These are phyloP conservation scores for Anodontia alba DNA, from an alignment of 2,888 invertebrate genomes.

Conservation along the genomic window DNA sequence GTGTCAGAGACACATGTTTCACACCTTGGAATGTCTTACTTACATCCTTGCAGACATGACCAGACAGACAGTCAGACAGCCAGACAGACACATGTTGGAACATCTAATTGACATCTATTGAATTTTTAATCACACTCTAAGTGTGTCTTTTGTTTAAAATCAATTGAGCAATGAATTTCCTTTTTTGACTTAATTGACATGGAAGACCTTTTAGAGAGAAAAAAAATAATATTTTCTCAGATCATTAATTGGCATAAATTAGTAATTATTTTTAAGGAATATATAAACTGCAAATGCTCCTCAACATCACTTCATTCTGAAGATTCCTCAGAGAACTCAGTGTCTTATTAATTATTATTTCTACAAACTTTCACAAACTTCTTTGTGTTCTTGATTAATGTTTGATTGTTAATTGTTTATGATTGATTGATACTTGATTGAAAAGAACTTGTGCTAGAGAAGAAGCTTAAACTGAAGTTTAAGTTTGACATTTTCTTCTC, in stretches of 20 bases:
- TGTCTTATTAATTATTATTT: neutral
- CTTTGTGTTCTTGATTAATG: no score
- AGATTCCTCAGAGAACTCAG: neutral
- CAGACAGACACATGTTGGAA: neutral
- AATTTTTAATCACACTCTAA: neutral
- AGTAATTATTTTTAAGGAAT: neutral
- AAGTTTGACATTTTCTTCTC: slow-evolving; percentile 2
- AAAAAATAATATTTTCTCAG: neutral
- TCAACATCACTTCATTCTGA: neutral
- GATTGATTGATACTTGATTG: no score
- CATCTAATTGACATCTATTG: neutral
- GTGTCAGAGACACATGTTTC: neutral
- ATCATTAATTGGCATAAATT: slow-evolving; percentile 14
- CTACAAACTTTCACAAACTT: no score
- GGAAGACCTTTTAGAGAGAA: neutral
- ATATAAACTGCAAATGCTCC: neutral
- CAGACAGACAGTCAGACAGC: slow-evolving; percentile 10
- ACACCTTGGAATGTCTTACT: neutral
- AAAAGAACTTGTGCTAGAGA: no score
- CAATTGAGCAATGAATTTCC: neutral
- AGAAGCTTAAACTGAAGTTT: neutral
- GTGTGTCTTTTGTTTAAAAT: slow-evolving; percentile 12
- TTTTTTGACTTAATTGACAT: neutral
- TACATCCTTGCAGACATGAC: neutral
- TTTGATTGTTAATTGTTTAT: neutral